Percentiles rank a stretch among this genome's conserved stretches.
Evolutionary conservation across 2,888 invertebrate species (phyloP).

Genomic region (Alcis repandata): DNA sequence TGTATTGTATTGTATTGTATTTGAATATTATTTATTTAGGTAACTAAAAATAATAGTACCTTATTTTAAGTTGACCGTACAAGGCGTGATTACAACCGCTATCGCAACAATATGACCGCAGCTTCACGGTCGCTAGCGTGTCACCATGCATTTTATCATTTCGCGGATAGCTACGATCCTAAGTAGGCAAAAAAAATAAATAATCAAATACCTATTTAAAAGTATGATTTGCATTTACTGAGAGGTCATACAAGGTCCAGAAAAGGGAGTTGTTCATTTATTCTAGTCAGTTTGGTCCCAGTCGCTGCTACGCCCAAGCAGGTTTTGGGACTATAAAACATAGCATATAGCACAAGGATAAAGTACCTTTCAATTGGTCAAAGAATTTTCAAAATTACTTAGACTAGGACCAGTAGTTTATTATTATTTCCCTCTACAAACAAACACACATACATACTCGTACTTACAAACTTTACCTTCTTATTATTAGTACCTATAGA

Average conservation of each 20-base stretch:
- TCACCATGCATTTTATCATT: slow-evolving; percentile 10
- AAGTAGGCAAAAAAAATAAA: background rate
- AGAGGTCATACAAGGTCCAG: no score
- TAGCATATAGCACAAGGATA: no score
- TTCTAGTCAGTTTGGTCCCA: no score
- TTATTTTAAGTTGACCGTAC: slow-evolving; percentile 31
- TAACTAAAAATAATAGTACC: slow-evolving; percentile 4
- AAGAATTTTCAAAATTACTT: no score
- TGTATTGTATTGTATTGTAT: background rate
- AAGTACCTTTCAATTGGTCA: no score
- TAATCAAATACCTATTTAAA: background rate
- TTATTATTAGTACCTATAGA: background rate
- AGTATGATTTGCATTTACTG: background rate
- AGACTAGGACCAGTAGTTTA: no score
- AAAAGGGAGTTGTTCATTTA: no score
- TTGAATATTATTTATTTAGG: background rate
- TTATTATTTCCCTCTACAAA: no score
- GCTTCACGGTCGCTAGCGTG: slow-evolving; percentile 51
- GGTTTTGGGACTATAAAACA: no score
- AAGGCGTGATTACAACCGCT: slow-evolving; percentile 45
- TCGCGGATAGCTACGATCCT: background rate
- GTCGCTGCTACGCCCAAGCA: no score
- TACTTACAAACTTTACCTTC: no score
- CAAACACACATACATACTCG: no score
- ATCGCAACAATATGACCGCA: slow-evolving; percentile 50